These are phyloP conservation scores for Argyrosomus regius DNA, from an alignment of 2,797 vertebrate genomes.

Conservation along the genomic window DNA sequence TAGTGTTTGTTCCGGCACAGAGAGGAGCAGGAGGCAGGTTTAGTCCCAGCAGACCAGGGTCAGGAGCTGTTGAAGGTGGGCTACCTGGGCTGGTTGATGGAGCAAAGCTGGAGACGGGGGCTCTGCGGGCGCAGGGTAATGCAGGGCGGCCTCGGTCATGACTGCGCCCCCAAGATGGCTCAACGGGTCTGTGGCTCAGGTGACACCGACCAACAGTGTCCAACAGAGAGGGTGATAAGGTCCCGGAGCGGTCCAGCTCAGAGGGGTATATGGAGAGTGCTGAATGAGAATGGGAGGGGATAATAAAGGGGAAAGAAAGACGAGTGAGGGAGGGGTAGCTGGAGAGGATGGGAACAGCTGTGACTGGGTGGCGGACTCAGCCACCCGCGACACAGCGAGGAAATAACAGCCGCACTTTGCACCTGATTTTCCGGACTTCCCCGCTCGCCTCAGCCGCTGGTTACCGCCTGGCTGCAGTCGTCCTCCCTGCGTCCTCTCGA, in stretches of 20 bases:
- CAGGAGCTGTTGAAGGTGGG: constrained; percentile 71
- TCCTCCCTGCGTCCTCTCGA: constrained; percentile 77
- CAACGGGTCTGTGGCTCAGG: constrained; percentile 71
- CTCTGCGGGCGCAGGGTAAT: constrained; percentile 79
- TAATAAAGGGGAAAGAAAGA: constrained; percentile 65
- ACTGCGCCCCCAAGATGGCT: constrained; percentile 77
- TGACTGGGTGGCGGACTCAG: constrained; percentile 83
- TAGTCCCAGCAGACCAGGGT: constrained; percentile 72
- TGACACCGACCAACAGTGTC: constrained; percentile 76
- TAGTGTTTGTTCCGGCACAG: constrained; percentile 44
- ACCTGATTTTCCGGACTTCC: constrained; percentile 87
- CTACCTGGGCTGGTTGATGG: constrained; percentile 78
- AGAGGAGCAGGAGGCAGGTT: constrained; percentile 45
- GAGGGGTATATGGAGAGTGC: constrained; percentile 67
- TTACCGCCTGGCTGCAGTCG: constrained; percentile 74
- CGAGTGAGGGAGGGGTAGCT: constrained; percentile 66
- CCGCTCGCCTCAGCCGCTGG: constrained; percentile 77
- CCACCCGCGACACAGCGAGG: constrained; percentile 82
- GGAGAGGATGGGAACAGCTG: constrained; percentile 82
- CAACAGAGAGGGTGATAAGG: constrained; percentile 67
- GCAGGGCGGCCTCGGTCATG: constrained; percentile 81
- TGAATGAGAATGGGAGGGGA: constrained; percentile 77
- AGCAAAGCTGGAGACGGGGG: constrained; percentile 74
- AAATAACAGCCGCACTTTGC: constrained; percentile 86
- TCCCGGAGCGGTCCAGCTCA: constrained; percentile 83